Evolutionary conservation across 35 echinoderm and acorn worm species (phyloP), one percentile per base, ranked within the genome.

Genomic region (Heliocidaris tuberculata): DNA sequence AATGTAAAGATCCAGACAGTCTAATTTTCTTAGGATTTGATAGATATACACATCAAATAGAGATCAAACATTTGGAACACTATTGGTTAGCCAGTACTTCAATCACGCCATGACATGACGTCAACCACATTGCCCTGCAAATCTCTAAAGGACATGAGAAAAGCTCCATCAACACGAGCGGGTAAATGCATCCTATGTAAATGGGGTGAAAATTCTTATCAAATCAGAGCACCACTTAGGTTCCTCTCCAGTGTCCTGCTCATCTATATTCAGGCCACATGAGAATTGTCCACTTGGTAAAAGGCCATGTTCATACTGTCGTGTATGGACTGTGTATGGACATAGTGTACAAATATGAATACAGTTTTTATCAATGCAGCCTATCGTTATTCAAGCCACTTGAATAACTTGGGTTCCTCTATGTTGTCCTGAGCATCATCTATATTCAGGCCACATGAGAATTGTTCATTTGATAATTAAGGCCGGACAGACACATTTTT

Each of bases 181-280:
- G 65, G 61, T 21, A n/a, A 78, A 78, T 27, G 65, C 19, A n/a
- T n/a, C 27, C 65, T 7, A 78, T 78, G 17, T 78, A n/a, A 78
- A 78, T 27, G 65, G n/a, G 65, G 15, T 78, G 3, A 19, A 78
- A 78, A 7, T 78, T 78, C 21, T 78, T 78, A 78, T 78, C 17
- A n/a, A 27, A 78, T 78, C 65, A n/a, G 65, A 78, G 65, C 27
- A n/a, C 65, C 65, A 78, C 65, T 78, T 19, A 7, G 7, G 65
- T 78, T 78, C 27, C 21, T 78, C 65, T 27, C 3, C 5, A 5
- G 27, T 27, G 21, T 78, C 27, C 65, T 78, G 2, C 65, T 78
- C 65, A 78, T 78, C 65, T 24, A 78, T 78, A 78, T 78, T 78
- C 65, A 78, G 65, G 65, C 65, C 65, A 78, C 65, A 78, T 19